Evolutionary conservation across 2,113 vertebrate genomes (phyloP).

Genomic region (Irena cyanogastra): DNA sequence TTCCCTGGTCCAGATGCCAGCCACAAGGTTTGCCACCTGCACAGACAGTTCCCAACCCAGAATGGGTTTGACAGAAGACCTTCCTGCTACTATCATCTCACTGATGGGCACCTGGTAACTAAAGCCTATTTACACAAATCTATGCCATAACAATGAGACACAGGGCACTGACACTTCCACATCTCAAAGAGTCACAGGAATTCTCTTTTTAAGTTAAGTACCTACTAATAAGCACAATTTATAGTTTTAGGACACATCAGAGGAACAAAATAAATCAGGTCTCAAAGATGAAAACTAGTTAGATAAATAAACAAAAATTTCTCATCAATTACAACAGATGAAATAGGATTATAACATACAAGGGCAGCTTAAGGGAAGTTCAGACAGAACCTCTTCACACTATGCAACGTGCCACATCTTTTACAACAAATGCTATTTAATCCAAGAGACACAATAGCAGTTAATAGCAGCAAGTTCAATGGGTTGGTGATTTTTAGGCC

Average conservation of each 20-base stretch:
- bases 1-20: not conserved
- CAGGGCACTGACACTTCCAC: not conserved
- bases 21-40: not conserved
- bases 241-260: not conserved
- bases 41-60: not conserved
- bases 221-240: not conserved
- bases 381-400: not conserved
- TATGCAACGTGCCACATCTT: not conserved
- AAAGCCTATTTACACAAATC: not conserved
- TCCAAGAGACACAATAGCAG: not conserved
- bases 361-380: not conserved
- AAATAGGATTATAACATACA: constrained; percentile 18
- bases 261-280: not conserved
- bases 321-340: not conserved
- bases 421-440: not conserved
- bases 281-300: not conserved
- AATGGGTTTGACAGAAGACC: not conserved
- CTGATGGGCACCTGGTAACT: not conserved
- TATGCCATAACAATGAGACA: not conserved
- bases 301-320: not conserved
- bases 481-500: not conserved
- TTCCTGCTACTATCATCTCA: not conserved
- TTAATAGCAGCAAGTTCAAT: not conserved
- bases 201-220: not conserved
- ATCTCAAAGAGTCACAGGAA: not conserved